Evolutionary conservation across 2,113 vertebrate species (phyloP), one percentile per base, ranked within the genome.

Genomic region (Chascanopsetta lugubris): DNA sequence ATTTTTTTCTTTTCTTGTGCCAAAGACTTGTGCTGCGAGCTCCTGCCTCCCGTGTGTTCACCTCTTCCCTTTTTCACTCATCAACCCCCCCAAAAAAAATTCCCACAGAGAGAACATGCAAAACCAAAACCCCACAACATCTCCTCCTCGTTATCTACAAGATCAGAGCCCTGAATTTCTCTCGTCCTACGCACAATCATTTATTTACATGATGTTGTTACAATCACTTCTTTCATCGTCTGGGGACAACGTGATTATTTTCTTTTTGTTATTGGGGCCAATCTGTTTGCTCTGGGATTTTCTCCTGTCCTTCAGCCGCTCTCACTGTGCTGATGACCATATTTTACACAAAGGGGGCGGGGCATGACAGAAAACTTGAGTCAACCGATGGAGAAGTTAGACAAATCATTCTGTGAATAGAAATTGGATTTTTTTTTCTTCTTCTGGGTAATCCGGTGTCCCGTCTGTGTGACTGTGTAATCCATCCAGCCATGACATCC

Each of bases 31-130:
- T 85, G 79, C 79, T 57, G 48, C 73, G 47, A 74, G 64, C 64
- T 56, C 75, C 54, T 69, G 42, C 50, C 63, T 54, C 53, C 38
- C 22, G 22, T 69, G 32, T 73, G 21, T 65, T 76, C 62, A 74
- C 63, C 47, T 53, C 49, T 80, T 26, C 57, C 59, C 59, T 45
- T 46, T 8, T 13, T 61, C 73, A 64, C 45, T 74, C 63, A 50
- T 72, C 56, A 51, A 82, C 56, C 60, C 65, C 46, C 75, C 69
- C 69, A 70, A 69, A 48, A 48, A 30, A 30, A 49, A 50, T 8
- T 18, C 72, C 71, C 47, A 48, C 72, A 53, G 68, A 79, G 53
- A 75, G 77, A 77, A 87, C 89, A 90, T 91, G 88, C 88, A 88
- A 62, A 83, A 82, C 70, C 69, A 73, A 88, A 82, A 50, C 61